Evolutionary conservation across 1,140 invertebrate genomes (phyloP).

Genomic region (Drosophila setifemur): DNA sequence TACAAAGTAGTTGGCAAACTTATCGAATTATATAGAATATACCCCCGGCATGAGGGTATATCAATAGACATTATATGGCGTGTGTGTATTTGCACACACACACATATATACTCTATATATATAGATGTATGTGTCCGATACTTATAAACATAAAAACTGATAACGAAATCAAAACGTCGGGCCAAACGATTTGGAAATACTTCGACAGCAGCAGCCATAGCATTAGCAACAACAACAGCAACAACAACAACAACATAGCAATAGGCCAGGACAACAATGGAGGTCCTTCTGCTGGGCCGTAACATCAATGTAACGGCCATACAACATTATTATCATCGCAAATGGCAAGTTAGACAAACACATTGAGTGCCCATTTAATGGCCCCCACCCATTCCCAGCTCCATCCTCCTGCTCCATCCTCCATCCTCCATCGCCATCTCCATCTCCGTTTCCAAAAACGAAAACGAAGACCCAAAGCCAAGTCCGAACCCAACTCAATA

Average conservation of each 20-base stretch:
- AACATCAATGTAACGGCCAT: conserved; percentile 76
- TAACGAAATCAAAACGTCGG: conserved; percentile 79
- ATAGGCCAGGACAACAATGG: conserved; percentile 29
- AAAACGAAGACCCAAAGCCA: neutral
- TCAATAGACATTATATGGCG: neutral
- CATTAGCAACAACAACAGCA: conserved; percentile 12
- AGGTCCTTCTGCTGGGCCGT: conserved; percentile 36
- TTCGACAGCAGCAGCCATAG: conserved; percentile 46
- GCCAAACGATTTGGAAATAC: conserved; percentile 77
- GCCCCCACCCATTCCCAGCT: conserved; percentile 9
- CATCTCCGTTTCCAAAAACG: neutral
- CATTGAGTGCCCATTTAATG: conserved; percentile 80
- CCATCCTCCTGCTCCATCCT: no score
- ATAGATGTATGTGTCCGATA: conserved; percentile 34
- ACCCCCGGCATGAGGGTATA: neutral
- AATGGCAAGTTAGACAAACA: conserved; percentile 80
- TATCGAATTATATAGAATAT: no score
- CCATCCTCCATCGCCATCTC: neutral
- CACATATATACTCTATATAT: no score
- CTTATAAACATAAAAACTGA: conserved; percentile 80
- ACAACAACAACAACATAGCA: conserved; percentile 21
- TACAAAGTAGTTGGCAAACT: no score
- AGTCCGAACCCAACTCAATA: conserved; percentile 11
- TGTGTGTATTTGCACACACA: conserved; percentile 19
- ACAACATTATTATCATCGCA: conserved; percentile 80